Percentiles rank a stretch among this genome's conserved stretches.
Evolutionary conservation across 2,113 vertebrate species (phyloP).

Genomic region (Albula glossodonta): DNA sequence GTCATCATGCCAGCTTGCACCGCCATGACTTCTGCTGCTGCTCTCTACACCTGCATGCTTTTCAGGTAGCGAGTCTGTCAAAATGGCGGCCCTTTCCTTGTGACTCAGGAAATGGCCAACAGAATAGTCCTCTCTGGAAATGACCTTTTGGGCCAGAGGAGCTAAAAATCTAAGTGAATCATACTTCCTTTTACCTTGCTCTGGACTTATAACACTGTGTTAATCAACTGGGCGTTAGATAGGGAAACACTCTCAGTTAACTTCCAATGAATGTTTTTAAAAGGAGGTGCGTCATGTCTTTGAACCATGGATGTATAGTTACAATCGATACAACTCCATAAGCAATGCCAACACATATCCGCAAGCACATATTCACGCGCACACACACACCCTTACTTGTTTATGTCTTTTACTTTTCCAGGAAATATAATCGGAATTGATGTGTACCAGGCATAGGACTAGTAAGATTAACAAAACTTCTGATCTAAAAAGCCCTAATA

Average conservation of each 20-base stretch:
- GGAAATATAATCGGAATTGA: not conserved
- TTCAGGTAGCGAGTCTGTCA: no score
- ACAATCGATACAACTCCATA: no score
- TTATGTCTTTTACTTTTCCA: not conserved
- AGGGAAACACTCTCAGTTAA: not conserved
- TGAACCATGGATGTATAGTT: no score
- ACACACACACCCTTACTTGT: not conserved
- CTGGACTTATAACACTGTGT: not conserved
- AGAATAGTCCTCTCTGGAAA: not conserved
- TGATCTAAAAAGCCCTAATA: constrained; percentile 2
- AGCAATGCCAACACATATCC: not conserved
- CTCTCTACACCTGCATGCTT: no score
- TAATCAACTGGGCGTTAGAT: not conserved
- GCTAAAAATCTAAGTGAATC: not conserved
- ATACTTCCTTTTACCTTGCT: not conserved
- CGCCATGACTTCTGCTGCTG: no score
- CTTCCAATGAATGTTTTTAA: no score
- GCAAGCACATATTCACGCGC: not conserved
- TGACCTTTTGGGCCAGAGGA: not conserved
- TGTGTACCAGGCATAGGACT: not conserved
- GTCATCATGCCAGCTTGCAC: no score
- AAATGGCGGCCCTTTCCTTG: not conserved
- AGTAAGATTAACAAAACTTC: not conserved
- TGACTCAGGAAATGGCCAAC: no score
- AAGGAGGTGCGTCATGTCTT: no score